Base-by-base conservation (phyloP, 35 echinoderm and acorn worm species). In the Ptychodera flava region DNA sequence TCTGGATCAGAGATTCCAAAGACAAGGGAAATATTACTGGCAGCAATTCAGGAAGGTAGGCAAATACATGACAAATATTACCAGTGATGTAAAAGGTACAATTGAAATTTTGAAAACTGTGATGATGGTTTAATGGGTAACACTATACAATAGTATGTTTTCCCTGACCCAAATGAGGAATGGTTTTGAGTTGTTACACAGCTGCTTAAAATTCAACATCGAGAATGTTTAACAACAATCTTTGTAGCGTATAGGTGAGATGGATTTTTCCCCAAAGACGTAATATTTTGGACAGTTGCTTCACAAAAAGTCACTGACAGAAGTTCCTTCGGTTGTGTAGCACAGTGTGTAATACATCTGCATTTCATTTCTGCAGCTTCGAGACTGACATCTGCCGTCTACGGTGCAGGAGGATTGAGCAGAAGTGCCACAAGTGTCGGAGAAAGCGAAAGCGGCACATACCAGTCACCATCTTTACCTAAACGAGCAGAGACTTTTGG, bases 401-500 rank as follows among this genome's bases (percentile, higher is more conserved):
- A 87, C 35, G 78, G 82, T 37, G 80, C 36, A 35, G 85, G 35
- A 16, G 45, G 83, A 1, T 32, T 97, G 31, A 82, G 92, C 33
- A 84, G 95, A 32, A 97, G 92, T 82, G 92, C 92, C 29, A 93
- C 86, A n/a, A 93, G 95, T 81, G 95, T 86, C 28, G 92, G 95
- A 14, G 95, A 97, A 87, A 91, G 85, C 33, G 91, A 88, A 15
- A 93, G 91, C 35, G 77, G 76, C 15, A 80, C 81, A 30, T 78
- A 85, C 78, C 87, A 91, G 78, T 31, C 64, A 0, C 79, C 83
- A 33, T 81, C 80, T 12, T 88, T 97, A 27, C 95, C 95, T 14
- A 93, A 93, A 78, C 83, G 95, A 79, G 95, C 95, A 1, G 95
- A 97, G 52, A 97, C 95, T 2, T 97, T 97, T 75, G 91, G 95